These are phyloP conservation scores for Drosophila pachea DNA, from an alignment of 1,140 invertebrate species.

Conservation along the genomic window DNA sequence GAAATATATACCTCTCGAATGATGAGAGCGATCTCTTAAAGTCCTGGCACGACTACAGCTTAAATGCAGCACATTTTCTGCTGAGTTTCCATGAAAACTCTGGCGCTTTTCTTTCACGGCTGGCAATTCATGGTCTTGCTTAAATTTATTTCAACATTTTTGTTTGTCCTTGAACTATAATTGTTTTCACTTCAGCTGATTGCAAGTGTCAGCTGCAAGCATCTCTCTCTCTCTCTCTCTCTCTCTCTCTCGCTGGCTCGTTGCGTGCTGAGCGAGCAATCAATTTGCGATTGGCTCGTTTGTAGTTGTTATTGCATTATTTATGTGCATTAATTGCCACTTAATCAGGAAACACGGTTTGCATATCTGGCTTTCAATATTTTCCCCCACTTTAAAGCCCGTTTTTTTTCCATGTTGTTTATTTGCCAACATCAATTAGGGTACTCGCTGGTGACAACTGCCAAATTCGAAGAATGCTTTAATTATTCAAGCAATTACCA, in stretches of 20 bases:
- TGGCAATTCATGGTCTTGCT: too few relatives aligned
- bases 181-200: slow-evolving; percentile 35
- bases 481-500: slow-evolving; percentile 69
- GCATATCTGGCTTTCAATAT: slow-evolving; percentile 4
- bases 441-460: slow-evolving; percentile 24
- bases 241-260: neutral
- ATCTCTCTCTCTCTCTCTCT: too few relatives aligned
- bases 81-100: neutral
- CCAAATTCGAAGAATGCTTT: slow-evolving; percentile 46
- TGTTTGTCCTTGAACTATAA: slow-evolving; percentile 10
- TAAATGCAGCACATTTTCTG: neutral
- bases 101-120: neutral
- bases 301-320: slow-evolving; percentile 54
- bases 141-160: neutral
- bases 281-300: slow-evolving; percentile 43
- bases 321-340: slow-evolving; percentile 64
- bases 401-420: neutral
- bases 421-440: slow-evolving; percentile 30
- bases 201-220: slow-evolving; percentile 32
- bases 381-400: neutral
- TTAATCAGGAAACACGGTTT: slow-evolving; percentile 31
- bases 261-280: slow-evolving; percentile 14
- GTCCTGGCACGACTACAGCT: too few relatives aligned
- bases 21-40: too few relatives aligned
- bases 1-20: too few relatives aligned